Base-by-base conservation (phyloP, 2,113 vertebrate species). In the Gambusia holbrooki region DNA sequence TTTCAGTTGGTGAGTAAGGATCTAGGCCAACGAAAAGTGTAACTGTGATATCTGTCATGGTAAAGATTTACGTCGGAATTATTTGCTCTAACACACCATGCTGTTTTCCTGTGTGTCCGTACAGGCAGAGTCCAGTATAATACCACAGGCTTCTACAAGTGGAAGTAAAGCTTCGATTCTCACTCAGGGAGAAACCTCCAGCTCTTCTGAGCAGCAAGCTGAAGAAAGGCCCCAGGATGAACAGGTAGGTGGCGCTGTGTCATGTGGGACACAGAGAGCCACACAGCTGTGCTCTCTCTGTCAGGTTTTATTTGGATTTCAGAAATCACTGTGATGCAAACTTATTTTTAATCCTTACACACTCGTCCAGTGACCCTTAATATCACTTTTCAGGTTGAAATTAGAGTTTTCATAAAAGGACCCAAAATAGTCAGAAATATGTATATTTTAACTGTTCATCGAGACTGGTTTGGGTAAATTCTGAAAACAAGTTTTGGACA, bases 61-160 rank as follows among this genome's bases (percentile, higher is more conserved):
- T 48, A 48, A 48, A 48, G 14, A 48, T 48, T 17, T 48, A 48
- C 0, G 14, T 15, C 40, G 15, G 40, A 15, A 42, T 42, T 14
- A 42, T 15, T 42, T 42, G 40, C 11, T 37, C 35, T 12, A 45
- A 1, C 14, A 17, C 42, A 48, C 51, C 15, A 22, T 77, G 32
- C 25, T 14, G 28, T 60, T 40, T 51, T 4, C n/a, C 22, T 64
- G 27, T 90, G 75, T 89, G 29, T 89, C 15, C 10, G 1, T 65
- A 28, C 83, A 95, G 95, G 90, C 90, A 17, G 95, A 95, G n/a
- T 86, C 93, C 69, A 93, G 84, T 76, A 79, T 77, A 32, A 86
- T 88, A 42, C 88, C 86, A 73, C 76, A 73, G 60, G 42, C 85
- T 4, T 87, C 88, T 62, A 81, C 71, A 71, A 89, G 81, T 58